Evolutionary conservation across 2,888 invertebrate genomes (phyloP).

Genomic region (Agrypnus murinus): DNA sequence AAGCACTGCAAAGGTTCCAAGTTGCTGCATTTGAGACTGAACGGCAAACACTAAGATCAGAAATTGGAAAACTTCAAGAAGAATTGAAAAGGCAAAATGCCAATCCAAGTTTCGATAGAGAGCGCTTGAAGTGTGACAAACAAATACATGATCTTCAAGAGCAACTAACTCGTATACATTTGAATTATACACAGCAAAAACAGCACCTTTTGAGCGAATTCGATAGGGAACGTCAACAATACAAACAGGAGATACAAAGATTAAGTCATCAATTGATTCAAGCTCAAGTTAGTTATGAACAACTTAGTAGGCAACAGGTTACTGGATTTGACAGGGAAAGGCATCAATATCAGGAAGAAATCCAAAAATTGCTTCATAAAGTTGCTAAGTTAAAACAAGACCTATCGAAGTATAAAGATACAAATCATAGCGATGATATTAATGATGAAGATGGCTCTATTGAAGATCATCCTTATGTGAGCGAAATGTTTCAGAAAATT

Average conservation of each 20-base stretch:
- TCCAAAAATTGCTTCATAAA: slow-evolving; percentile 26
- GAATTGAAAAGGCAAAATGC: slow-evolving; percentile 21
- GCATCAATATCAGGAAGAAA: slow-evolving; percentile 34
- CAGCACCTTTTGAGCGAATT: slow-evolving; percentile 23
- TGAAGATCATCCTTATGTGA: slow-evolving; percentile 20
- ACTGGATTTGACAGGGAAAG: slow-evolving; percentile 37
- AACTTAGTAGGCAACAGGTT: slow-evolving; percentile 26
- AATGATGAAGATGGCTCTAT: slow-evolving; percentile 24
- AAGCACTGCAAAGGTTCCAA: slow-evolving; percentile 25
- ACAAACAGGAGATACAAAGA: slow-evolving; percentile 28
- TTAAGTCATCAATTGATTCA: slow-evolving; percentile 8
- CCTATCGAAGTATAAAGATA: slow-evolving; percentile 9
- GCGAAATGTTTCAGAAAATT: slow-evolving; percentile 21
- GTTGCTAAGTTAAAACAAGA: slow-evolving; percentile 11
- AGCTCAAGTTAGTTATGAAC: slow-evolving; percentile 15
- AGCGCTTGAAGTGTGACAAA: slow-evolving; percentile 34
- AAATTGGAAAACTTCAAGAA: slow-evolving; percentile 26
- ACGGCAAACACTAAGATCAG: not conserved
- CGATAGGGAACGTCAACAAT: slow-evolving; percentile 32
- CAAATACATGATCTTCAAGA: slow-evolving; percentile 40
- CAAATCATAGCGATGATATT: slow-evolving; percentile 1
- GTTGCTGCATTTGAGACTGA: slow-evolving; percentile 37
- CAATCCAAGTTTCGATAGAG: slow-evolving; percentile 7
- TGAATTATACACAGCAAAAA: slow-evolving; percentile 26
- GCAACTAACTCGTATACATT: slow-evolving; percentile 21